Conservation (phyloP, 1,140 invertebrate genomes). For the Caerostris extrusa region DNA sequence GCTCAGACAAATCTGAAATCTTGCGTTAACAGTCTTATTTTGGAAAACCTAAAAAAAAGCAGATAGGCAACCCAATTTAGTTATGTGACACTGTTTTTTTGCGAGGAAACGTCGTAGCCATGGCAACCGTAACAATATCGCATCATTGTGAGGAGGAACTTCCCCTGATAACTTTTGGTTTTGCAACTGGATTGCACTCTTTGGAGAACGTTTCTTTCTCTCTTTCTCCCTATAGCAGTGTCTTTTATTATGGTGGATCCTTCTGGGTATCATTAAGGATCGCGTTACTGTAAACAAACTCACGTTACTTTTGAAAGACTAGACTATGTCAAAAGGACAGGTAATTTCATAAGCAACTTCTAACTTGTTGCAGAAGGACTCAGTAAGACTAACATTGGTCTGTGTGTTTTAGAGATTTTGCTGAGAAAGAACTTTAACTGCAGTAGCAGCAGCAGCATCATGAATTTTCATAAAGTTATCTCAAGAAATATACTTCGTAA, state of each 20-base stretch:
- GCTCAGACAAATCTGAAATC: background rate
- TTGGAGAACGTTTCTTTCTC: background rate
- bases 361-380: background rate
- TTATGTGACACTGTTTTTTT: background rate
- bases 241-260: background rate
- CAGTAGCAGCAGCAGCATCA: too few relatives aligned
- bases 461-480: too few relatives aligned
- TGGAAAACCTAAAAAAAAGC: background rate
- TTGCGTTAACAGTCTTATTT: background rate
- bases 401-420: too few relatives aligned
- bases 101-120: slow-evolving; percentile 1
- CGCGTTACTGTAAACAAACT: slow-evolving; percentile 14
- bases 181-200: background rate
- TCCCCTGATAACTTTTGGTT: slow-evolving; percentile 45
- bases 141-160: background rate
- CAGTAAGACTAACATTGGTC: too few relatives aligned
- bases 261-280: slow-evolving; percentile 10
- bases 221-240: background rate
- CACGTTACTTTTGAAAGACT: background rate
- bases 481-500: too few relatives aligned
- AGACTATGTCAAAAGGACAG: background rate
- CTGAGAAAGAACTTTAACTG: too few relatives aligned
- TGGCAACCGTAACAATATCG: slow-evolving; percentile 52
- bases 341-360: background rate
- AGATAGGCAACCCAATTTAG: slow-evolving; percentile 40